Evolutionary conservation across 2,797 vertebrate species (phyloP).

Genomic region (Eulemur coronatus): DNA sequence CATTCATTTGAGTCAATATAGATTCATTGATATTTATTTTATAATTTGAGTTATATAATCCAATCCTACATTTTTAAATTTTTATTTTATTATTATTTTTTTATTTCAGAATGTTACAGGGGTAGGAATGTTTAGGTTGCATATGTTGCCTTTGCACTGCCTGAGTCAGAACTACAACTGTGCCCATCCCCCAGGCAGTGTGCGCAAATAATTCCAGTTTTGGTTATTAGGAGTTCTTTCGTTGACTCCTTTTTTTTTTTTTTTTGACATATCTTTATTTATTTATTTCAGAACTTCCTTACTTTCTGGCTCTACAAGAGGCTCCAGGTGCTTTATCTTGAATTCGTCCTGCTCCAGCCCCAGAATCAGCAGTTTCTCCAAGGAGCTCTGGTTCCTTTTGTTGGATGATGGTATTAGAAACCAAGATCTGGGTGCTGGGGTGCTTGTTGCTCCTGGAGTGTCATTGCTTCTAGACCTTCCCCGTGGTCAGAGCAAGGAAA

Average conservation of each 20-base stretch:
- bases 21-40: not conserved
- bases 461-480: not conserved
- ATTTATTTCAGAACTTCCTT: not conserved
- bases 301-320: not conserved
- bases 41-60: not conserved
- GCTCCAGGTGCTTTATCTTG: not conserved
- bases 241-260: not conserved
- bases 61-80: not conserved
- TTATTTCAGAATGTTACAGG: no score
- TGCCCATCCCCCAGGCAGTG: no score
- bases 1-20: not conserved
- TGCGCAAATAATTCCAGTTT: not conserved
- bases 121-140: no score
- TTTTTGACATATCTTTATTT: not conserved
- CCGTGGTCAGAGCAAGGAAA: not conserved
- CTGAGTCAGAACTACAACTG: no score
- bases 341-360: not conserved
- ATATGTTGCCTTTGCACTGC: no score
- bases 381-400: not conserved
- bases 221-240: not conserved
- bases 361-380: slow-evolving; percentile 9
- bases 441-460: not conserved
- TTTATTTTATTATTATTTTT: not conserved
- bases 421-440: not conserved
- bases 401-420: not conserved